Evolutionary conservation across 2,888 invertebrate genomes (phyloP), one percentile per base, ranked within the genome.

Genomic region (Elmis aenea): DNA sequence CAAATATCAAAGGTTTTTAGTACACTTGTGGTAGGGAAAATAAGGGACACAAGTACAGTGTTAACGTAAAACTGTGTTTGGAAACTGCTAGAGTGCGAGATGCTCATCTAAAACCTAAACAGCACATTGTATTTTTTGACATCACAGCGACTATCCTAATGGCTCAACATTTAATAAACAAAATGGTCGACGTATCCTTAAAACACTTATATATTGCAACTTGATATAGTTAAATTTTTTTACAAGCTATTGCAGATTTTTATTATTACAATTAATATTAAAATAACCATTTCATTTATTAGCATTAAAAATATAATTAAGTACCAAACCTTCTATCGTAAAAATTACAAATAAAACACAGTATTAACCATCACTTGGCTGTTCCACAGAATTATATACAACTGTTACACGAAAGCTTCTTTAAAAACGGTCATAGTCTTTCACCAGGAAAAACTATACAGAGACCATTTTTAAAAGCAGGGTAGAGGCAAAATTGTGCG

Each of bases 61-160:
- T 33, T 23, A 36, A 39, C 28, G 21, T 33, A 14, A 32, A 21
- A 34, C 40, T 30, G 40, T 20, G 33, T 26, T 25, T 21, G 9
- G n/a, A n/a, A 31, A 40, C 31, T 31, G 32, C 35, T 31, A 23
- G 33, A 43, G 43, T 43, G 43, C 36, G 33, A 22, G 22, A 38
- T 33, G 39, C 30, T 30, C 34, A 16, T 32, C 33, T 40, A 42
- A 45, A 18, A n/a, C 41, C 54, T 55, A 59, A 55, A 52, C 54
- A 52, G 56, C 52, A 57, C 52, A 55, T 44, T 6, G 5, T 8
- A 45, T 46, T 51, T 51, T 50, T 54, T 52, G 56, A 58, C 61
- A 59, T 62, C 60, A 64, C 62, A 62, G 62, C 59, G 55, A 63
- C 62, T 63, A 63, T 54, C 53, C 60, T 62, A 62, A 44, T 46